Percentiles rank a stretch among this genome's conserved stretches.
Conservation (phyloP, 2,888 invertebrate species). For the Drosophila multiciliata region DNA sequence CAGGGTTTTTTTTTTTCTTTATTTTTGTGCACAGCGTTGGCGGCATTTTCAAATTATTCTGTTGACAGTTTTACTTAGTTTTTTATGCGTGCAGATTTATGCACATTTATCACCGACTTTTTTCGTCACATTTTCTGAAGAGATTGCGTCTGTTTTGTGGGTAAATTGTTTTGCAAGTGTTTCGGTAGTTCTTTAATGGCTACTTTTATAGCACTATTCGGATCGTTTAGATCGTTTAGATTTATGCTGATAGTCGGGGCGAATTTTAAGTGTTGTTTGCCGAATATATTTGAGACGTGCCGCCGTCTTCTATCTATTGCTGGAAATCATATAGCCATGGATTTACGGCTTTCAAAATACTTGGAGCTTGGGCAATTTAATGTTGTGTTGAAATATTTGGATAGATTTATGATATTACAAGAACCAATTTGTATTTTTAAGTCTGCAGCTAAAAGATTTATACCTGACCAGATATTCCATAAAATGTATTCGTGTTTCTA, state of each 20-base stretch:
- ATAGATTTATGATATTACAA: background rate
- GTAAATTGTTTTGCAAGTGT: slow-evolving; percentile 45
- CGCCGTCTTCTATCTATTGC: slow-evolving; percentile 12
- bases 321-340: slow-evolving; percentile 13
- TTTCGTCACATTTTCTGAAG: slow-evolving; percentile 46
- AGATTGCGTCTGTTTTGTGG: slow-evolving; percentile 10
- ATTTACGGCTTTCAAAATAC: slow-evolving; percentile 2
- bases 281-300: background rate
- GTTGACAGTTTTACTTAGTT: slow-evolving; percentile 49
- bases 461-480: background rate
- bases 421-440: background rate
- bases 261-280: slow-evolving; percentile 15
- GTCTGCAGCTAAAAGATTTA: background rate
- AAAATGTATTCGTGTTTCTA: background rate
- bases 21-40: slow-evolving; percentile 37
- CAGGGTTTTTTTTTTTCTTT: slow-evolving; percentile 3
- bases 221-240: slow-evolving; percentile 41
- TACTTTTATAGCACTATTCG: slow-evolving; percentile 38
- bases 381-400: background rate
- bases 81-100: slow-evolving; percentile 61
- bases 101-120: slow-evolving; percentile 44
- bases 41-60: slow-evolving; percentile 36
- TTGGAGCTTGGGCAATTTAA: background rate
- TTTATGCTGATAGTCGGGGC: slow-evolving; percentile 20
- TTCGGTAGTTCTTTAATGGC: slow-evolving; percentile 30